Conservation (phyloP, 1,140 invertebrate genomes). For the Lysiphlebus fabarum region DNA sequence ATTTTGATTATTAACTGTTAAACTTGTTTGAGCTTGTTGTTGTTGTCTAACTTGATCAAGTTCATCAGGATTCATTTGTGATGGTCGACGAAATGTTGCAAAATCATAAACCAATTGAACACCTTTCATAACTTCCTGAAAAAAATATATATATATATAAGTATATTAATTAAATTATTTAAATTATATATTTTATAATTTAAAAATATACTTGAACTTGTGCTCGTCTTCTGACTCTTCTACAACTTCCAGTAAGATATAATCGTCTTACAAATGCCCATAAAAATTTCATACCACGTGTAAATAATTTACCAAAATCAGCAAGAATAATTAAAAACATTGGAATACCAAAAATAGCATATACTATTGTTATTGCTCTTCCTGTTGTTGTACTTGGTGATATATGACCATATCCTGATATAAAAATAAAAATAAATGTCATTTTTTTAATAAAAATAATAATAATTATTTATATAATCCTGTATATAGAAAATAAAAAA, state of each 20-base stretch:
- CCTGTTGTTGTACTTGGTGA: constrained; percentile 82
- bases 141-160: no score
- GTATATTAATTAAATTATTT: no score
- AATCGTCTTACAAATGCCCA: constrained; percentile 85
- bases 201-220: constrained; percentile 78
- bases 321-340: constrained; percentile 85
- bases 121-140: constrained; percentile 80
- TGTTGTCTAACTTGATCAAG: constrained; percentile 47
- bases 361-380: constrained; percentile 83
- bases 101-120: constrained; percentile 76
- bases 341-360: constrained; percentile 93
- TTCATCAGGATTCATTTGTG: constrained; percentile 63
- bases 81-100: constrained; percentile 69
- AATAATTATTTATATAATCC: no score
- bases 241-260: constrained; percentile 81
- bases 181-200: no score
- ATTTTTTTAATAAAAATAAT: no score
- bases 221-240: constrained; percentile 69
- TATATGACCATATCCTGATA: constrained; percentile 90
- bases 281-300: constrained; percentile 87
- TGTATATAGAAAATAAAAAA: no score
- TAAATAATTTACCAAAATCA: constrained; percentile 91
- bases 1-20: constrained; percentile 48
- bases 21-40: constrained; percentile 43
- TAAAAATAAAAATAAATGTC: constrained; percentile 2